Percentiles rank a stretch among this genome's conserved stretches.
Evolutionary conservation across 2,113 vertebrate species (phyloP).

Genomic region (Camelus dromedarius): DNA sequence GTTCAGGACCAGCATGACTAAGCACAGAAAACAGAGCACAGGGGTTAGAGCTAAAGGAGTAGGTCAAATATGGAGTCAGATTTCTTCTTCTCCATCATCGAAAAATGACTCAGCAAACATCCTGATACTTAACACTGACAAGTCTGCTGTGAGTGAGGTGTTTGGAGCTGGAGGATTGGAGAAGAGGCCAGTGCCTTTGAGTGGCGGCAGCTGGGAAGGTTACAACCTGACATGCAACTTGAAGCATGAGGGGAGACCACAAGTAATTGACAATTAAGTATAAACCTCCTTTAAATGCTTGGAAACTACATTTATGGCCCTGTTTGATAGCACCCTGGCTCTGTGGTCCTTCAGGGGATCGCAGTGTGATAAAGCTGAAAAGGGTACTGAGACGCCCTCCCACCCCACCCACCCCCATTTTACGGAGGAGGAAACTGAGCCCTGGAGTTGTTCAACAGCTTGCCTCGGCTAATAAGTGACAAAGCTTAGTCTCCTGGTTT

Average conservation of each 20-base stretch:
- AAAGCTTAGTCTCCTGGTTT: not conserved
- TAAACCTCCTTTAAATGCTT: slow-evolving; percentile 14
- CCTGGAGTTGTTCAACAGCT: not conserved
- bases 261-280: not conserved
- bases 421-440: not conserved
- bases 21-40: too few species aligned
- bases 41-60: too few species aligned
- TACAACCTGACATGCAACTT: not conserved
- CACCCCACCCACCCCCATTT: not conserved
- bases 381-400: not conserved
- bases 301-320: not conserved
- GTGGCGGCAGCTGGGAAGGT: not conserved
- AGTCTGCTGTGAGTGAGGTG: not conserved
- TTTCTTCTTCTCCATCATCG: too few species aligned
- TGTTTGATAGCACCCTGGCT: not conserved
- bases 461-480: not conserved
- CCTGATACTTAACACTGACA: not conserved
- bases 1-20: too few species aligned
- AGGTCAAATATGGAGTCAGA: too few species aligned
- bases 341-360: not conserved
- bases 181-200: not conserved
- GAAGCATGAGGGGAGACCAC: not conserved
- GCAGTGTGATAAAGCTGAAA: not conserved
- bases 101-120: not conserved
- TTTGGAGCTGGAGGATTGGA: not conserved